Conservation (phyloP, 1,140 invertebrate genomes). For the Hylaeus anthracinus region DNA sequence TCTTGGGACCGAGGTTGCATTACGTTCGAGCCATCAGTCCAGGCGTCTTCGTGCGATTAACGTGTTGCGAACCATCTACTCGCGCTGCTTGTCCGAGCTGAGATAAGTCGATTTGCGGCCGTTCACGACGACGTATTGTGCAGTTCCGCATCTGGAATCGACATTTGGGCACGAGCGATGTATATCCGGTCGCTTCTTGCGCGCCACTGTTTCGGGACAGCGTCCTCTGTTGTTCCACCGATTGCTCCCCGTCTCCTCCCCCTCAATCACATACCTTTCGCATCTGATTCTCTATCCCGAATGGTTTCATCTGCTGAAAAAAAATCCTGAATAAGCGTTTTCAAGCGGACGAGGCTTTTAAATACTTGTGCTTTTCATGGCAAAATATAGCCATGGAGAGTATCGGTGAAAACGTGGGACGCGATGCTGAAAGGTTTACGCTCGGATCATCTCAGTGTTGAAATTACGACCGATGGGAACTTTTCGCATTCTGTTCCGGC, state of each 20-base stretch:
- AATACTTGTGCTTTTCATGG: not conserved
- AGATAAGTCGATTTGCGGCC: slow-evolving; percentile 59
- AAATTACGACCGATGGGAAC: too few species aligned
- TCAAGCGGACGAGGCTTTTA: not conserved
- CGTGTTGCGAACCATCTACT: slow-evolving; percentile 41
- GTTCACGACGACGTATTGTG: slow-evolving; percentile 32
- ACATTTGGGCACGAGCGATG: not conserved
- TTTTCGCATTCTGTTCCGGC: too few species aligned
- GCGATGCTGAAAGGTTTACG: too few species aligned
- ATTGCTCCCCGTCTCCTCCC: not conserved
- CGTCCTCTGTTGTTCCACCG: not conserved
- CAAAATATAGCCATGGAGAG: not conserved
- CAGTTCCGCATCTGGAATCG: slow-evolving; percentile 29
- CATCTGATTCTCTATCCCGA: not conserved
- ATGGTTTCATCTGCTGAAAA: not conserved
- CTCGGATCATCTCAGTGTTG: too few species aligned
- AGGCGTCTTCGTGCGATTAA: slow-evolving; percentile 55
- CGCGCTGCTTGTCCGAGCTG: slow-evolving; percentile 28
- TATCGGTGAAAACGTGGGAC: not conserved
- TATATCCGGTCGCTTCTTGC: not conserved
- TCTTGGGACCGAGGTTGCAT: slow-evolving; percentile 54
- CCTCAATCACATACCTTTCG: not conserved
- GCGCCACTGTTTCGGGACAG: not conserved
- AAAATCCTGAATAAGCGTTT: not conserved
- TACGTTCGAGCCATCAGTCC: slow-evolving; percentile 48